phyloP scores from a whole-genome alignment of 2,888 invertebrate species.

The Spicauda simplicius region DNA sequence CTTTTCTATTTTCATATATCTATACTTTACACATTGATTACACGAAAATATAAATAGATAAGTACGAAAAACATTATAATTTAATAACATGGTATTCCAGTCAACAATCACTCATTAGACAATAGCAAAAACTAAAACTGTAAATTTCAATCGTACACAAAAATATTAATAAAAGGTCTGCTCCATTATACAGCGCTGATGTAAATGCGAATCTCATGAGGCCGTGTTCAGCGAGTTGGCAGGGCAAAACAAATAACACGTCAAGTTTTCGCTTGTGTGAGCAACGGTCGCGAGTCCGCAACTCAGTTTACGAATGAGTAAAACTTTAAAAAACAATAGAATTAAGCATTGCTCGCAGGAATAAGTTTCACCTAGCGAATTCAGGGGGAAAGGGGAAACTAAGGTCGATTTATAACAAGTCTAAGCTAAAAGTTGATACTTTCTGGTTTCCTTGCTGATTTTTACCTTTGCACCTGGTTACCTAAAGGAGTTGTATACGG shows the following conservation, averaged over 20 bases:
- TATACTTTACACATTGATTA: no score
- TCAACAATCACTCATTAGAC: background rate
- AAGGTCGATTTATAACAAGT: no score
- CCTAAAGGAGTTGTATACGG: no score
- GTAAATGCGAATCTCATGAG: conserved; percentile 8
- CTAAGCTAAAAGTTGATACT: no score
- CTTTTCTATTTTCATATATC: no score
- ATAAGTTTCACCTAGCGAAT: no score
- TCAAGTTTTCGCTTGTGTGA: conserved; percentile 18
- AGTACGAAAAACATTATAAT: no score
- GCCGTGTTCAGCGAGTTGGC: conserved; percentile 10
- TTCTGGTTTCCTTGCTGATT: no score
- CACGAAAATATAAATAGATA: no score
- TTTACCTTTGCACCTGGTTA: no score
- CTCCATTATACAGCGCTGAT: conserved; percentile 5
- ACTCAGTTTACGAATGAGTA: conserved; percentile 1
- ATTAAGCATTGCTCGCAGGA: background rate
- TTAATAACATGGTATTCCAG: no score
- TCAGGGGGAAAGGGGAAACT: no score
- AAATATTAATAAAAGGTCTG: background rate
- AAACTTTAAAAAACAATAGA: conserved; percentile 1
- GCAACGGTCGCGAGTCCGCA: conserved; percentile 16
- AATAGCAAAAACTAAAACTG: background rate
- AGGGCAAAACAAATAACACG: conserved; percentile 11
- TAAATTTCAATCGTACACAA: background rate